Evolutionary conservation across 1,140 invertebrate species (phyloP), one percentile per base, ranked within the genome.

Genomic region (Apocrypta bakeri): DNA sequence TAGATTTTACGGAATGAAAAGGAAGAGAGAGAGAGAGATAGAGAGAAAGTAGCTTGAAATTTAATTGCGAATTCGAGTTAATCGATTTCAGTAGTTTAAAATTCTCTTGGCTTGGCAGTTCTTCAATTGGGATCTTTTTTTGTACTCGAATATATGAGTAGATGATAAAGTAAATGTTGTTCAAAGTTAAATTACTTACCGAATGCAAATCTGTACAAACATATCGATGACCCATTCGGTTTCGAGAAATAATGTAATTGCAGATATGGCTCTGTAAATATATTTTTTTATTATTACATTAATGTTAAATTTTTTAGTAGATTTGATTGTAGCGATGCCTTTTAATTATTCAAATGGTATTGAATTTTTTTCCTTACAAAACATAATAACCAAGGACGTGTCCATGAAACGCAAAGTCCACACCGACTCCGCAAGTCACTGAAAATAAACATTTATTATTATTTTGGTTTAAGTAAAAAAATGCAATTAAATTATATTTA

Each of bases 391-490:
- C 92, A 83, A 92, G 90, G 72, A 87, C 83, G 84, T 92, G 88
- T 37, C 88, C 89, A 79, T 91, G 89, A 79, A 90, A 90, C 31
- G 91, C 89, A 63, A 92, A 89, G 86, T 93, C 92, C 56, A 87
- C 90, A 24, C 92, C 92, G 75, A 93, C 92, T 63, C 91, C 92
- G 84, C 91, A 92, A 69, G 92, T 86, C 76, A 93, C 92, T 92
- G 89, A 24, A 92, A 92, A 86, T 89, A 66, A 88, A 86, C n/a
- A 56, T 56, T 56, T 6, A 17, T 56, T n/a, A 48, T 9, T 37
- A 2, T 37, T 48, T n/a, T n/a, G n/a, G n/a, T n/a, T n/a, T n/a
- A n/a, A n/a, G n/a, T n/a, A n/a, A n/a, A n/a, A n/a, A n/a, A n/a
- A n/a, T n/a, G n/a, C n/a, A n/a, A n/a, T n/a, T n/a, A n/a, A n/a